Conservation (phyloP, 1,140 invertebrate genomes). For the Camponotus vicinus region DNA sequence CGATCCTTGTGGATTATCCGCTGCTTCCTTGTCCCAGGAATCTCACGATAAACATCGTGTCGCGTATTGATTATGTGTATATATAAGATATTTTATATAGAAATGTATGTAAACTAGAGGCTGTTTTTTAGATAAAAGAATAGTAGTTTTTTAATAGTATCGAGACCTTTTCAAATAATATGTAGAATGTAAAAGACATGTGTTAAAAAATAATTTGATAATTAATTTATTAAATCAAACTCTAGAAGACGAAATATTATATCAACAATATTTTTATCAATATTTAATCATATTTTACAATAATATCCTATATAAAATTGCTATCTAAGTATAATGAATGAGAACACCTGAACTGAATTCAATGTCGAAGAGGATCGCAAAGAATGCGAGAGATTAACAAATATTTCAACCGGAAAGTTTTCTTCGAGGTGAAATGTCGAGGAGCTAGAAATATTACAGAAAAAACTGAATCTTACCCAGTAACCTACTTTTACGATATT, state of each 20-base stretch:
- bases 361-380: background rate
- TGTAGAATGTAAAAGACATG: background rate
- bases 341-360: background rate
- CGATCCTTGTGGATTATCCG: background rate
- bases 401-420: conserved; percentile 30
- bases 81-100: background rate
- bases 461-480: conserved; percentile 40
- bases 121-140: too few relatives aligned
- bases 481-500: conserved; percentile 52
- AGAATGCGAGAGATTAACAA: background rate
- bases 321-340: background rate
- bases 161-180: background rate
- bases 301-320: too few relatives aligned
- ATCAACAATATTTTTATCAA: too few relatives aligned
- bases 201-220: background rate
- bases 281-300: too few relatives aligned
- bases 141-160: background rate
- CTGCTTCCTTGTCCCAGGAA: background rate
- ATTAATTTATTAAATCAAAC: background rate
- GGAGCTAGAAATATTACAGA: conserved; percentile 13
- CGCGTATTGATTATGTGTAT: background rate
- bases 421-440: background rate
- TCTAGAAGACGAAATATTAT: background rate
- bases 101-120: background rate
- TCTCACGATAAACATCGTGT: background rate